Base-by-base conservation (phyloP, 2,888 invertebrate species). In the Chymomyza procnemis region DNA sequence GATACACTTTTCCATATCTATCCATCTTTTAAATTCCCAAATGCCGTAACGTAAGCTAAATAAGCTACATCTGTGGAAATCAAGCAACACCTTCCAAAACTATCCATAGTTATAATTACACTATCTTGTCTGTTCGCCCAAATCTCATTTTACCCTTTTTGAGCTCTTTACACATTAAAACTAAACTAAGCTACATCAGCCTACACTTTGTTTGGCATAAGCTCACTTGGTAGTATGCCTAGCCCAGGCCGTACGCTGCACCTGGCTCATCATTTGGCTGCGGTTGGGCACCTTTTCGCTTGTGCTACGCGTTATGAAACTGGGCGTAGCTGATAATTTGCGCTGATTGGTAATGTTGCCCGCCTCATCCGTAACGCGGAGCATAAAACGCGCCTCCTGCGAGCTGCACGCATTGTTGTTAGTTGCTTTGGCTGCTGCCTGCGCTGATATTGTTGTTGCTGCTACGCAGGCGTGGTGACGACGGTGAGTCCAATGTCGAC, bases 221-320 rank as follows among this genome's bases (percentile, higher is more conserved):
- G 67, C 62, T 76, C 74, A 96, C 91, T 96, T 97, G 41, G 96
- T 97, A 30, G 97, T 97, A 89, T 97, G 97, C 79, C 97, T 92
- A 19, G 96, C 96, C 96, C 96, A 97, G 73, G 95, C 94, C 6
- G 95, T 94, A 76, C 96, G 92, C 87, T 95, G 94, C 78, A 97
- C 94, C 80, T 96, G 95, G 22, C 94, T 94, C 95, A 96, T 96
- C 89, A 96, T 93, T 89, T 96, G 96, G 90, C 95, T 96, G 63
- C 96, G 93, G 88, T 96, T 95, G 4, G 96, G 96, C 69, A 96
- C 95, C 90, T 96, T 95, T 87, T 96, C 97, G 91, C 96, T 96
- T 34, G 96, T 96, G 58, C 95, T 95, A 77, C 97, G 92, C 0
- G 94, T 94, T 74, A 95, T 95, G 55, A 93, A 93, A 4, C 93